Evolutionary conservation across 2,888 invertebrate genomes (phyloP).

Genomic region (Synergus gifuensis): DNA sequence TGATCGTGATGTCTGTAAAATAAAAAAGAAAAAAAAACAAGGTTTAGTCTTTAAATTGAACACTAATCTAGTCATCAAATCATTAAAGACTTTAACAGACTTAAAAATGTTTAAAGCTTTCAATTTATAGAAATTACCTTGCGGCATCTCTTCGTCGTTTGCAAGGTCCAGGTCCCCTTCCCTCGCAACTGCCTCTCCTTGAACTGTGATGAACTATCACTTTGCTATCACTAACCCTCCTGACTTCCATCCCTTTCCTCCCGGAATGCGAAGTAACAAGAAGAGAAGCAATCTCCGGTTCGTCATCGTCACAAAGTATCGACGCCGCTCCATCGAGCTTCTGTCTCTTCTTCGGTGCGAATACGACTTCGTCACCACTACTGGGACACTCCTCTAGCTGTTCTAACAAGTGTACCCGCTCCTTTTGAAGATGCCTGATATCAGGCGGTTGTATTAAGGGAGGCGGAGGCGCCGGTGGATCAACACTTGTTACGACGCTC

Average conservation of each 20-base stretch:
- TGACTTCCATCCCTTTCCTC: constrained; percentile 74
- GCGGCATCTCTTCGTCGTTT: constrained; percentile 73
- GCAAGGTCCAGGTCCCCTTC: constrained; percentile 71
- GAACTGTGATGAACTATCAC: constrained; percentile 70
- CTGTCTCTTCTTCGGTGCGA: constrained; percentile 83
- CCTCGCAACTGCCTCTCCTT: constrained; percentile 74
- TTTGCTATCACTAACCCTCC: constrained; percentile 75
- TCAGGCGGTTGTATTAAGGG: constrained; percentile 79
- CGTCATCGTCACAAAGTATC: constrained; percentile 74
- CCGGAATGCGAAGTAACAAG: constrained; percentile 75
- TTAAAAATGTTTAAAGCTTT: background rate
- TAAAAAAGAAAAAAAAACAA: background rate
- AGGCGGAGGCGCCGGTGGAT: constrained; percentile 62
- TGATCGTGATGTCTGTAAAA: constrained; percentile 78
- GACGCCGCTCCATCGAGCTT: constrained; percentile 80
- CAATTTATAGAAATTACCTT: constrained; percentile 58
- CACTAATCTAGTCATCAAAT: no score
- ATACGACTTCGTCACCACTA: constrained; percentile 83
- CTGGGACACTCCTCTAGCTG: constrained; percentile 86
- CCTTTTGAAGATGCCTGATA: constrained; percentile 85
- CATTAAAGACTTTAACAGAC: no score
- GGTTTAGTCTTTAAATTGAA: background rate
- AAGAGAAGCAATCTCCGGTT: constrained; percentile 74
- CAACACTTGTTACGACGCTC: constrained; percentile 76
- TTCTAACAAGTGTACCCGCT: constrained; percentile 84